These are phyloP conservation scores for Ameiurus melas DNA, from an alignment of 2,113 vertebrate genomes.

Conservation along the genomic window DNA sequence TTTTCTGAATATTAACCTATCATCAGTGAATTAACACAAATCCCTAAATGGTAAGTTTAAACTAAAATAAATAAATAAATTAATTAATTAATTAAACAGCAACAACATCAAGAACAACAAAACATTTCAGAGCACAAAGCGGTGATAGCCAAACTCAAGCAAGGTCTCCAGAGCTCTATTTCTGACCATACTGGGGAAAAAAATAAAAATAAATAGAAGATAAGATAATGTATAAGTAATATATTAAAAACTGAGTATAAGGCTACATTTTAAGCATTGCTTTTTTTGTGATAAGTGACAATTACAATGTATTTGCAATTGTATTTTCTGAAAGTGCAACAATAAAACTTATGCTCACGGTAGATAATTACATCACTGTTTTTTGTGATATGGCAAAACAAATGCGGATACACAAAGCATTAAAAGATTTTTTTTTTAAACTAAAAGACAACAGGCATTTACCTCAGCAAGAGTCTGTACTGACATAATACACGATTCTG, in stretches of 20 bases:
- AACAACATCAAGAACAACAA: not conserved
- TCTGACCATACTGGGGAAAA: not conserved
- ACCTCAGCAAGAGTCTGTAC: not conserved
- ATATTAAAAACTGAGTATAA: not conserved
- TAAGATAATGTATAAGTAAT: not conserved
- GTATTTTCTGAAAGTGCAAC: not conserved
- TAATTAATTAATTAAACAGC: no score
- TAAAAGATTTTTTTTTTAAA: no score
- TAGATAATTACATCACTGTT: not conserved
- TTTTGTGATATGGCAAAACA: not conserved
- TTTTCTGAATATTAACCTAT: slow-evolving; percentile 70
- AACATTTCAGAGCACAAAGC: not conserved
- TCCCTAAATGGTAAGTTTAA: slow-evolving; percentile 13
- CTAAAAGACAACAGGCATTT: not conserved
- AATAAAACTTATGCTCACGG: not conserved
- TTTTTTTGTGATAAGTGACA: not conserved
- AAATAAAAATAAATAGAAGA: no score
- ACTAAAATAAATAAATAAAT: not conserved
- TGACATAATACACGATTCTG: not conserved
- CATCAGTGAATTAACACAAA: slow-evolving; percentile 68
- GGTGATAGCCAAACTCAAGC: not conserved
- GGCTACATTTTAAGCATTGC: not conserved
- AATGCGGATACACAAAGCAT: not conserved
- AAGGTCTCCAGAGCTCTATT: not conserved
- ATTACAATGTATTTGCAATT: not conserved